phyloP scores from a whole-genome alignment of 2,113 vertebrate species.

The Aegithalos caudatus region DNA sequence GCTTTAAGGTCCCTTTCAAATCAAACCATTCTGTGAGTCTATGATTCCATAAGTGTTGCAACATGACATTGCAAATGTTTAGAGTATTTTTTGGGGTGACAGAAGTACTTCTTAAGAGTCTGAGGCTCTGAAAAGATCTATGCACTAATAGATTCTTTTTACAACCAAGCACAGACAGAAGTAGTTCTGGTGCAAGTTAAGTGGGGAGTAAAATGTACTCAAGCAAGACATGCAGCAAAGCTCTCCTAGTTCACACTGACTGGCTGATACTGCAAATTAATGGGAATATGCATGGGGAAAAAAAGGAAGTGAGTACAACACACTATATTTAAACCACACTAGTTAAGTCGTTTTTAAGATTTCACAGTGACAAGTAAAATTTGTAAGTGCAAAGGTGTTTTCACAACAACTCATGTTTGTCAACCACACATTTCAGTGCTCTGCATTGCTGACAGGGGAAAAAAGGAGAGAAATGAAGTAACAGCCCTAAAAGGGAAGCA shows the following conservation, averaged over 20 bases:
- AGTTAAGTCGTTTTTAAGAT: neutral
- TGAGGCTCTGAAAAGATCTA: neutral
- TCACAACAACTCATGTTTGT: neutral
- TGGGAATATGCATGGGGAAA: neutral
- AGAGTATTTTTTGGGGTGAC: neutral
- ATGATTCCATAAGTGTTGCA: neutral
- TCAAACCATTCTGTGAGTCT: neutral
- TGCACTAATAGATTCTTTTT: neutral
- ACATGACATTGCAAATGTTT: neutral
- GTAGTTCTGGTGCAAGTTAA: neutral
- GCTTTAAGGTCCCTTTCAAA: neutral
- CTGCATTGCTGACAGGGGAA: neutral
- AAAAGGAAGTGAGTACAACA: neutral
- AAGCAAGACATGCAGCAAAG: neutral
- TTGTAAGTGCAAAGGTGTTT: neutral
- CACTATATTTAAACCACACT: neutral
- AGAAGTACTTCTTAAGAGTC: neutral
- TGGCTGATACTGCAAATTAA: neutral
- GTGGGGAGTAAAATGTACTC: neutral
- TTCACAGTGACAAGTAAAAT: neutral
- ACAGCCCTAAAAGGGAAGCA: neutral
- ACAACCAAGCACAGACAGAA: neutral
- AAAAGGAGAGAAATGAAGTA: neutral
- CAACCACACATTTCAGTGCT: neutral
- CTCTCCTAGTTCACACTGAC: neutral